These are phyloP conservation scores for Strix uralensis DNA, from an alignment of 2,113 vertebrate genomes.

Conservation along the genomic window DNA sequence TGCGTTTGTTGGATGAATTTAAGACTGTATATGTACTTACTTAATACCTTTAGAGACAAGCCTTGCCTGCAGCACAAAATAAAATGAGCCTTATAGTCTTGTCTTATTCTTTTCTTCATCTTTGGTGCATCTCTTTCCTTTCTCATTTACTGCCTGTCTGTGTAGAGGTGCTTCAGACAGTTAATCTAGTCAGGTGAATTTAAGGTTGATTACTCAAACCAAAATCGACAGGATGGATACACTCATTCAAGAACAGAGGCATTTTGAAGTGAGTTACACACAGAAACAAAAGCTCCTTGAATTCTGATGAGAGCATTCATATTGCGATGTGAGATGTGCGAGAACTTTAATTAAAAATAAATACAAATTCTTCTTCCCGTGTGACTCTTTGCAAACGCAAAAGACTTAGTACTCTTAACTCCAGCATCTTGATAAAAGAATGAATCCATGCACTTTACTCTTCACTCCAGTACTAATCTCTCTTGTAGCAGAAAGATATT, in stretches of 20 bases:
- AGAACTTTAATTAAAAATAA: background rate
- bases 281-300: conserved; percentile 9
- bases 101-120: background rate
- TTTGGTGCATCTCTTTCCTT: background rate
- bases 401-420: background rate
- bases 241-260: background rate
- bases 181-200: conserved; percentile 4
- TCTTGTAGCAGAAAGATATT: background rate
- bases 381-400: background rate
- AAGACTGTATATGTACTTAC: background rate
- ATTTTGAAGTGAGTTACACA: background rate
- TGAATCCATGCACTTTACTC: background rate
- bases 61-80: background rate
- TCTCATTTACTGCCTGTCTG: background rate
- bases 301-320: background rate
- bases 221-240: background rate
- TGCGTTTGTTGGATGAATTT: background rate
- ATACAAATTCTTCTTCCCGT: background rate
- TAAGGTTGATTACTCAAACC: background rate
- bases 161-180: background rate
- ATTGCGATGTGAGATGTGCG: background rate
- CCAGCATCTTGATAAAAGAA: background rate
- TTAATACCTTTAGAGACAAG: background rate
- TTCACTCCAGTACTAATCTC: background rate
- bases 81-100: background rate